Base-by-base conservation (phyloP, 2,797 vertebrate genomes). In the Momotus momota region DNA sequence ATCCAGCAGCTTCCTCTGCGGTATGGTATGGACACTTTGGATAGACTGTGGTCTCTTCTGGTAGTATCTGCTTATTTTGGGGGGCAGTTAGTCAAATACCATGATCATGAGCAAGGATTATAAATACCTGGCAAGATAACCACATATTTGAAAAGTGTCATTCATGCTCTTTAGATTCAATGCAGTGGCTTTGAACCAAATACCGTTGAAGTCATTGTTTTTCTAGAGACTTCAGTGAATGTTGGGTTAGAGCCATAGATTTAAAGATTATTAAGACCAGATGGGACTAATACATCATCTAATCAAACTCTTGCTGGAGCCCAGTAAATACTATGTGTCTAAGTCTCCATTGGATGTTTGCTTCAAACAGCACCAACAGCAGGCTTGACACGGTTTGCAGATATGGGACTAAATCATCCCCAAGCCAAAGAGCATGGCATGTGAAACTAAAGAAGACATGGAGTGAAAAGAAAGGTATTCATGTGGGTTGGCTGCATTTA, bases 261-360 rank as follows among this genome's bases (percentile, higher is more conserved):
- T 73, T 91, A 93, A 91, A 92, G 79, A 88, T 86, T 92, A 74
- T 77, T 90, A 86, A 94, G 4, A 92, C 69, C 38, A 67, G 57
- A 12, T 82, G 74, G 67, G 64, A 80, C n/a, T 62, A 66, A 80
- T 92, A 61, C 46, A 58, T 84, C 41, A 77, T 82, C 45, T 82
- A 82, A 81, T 88, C 83, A 94, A 79, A 54, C 19, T 90, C 74
- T 61, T 88, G 19, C 52, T 77, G 74, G 52, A 93, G 45, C 22
- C 21, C 22, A 40, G 51, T 77, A 86, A 83, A 74, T 38, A 71
- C 31, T 60, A 3, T 26, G 25, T 51, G n/a, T 61, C 83, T 86
- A 16, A 35, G 33, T 5, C 11, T 82, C 83, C 38, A 35, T 18
- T 78, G 81, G 27, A 43, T 86, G 19, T 88, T 91, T 83, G 61